Evolutionary conservation across 2,888 invertebrate genomes (phyloP).

Genomic region (Portevinia maculata): DNA sequence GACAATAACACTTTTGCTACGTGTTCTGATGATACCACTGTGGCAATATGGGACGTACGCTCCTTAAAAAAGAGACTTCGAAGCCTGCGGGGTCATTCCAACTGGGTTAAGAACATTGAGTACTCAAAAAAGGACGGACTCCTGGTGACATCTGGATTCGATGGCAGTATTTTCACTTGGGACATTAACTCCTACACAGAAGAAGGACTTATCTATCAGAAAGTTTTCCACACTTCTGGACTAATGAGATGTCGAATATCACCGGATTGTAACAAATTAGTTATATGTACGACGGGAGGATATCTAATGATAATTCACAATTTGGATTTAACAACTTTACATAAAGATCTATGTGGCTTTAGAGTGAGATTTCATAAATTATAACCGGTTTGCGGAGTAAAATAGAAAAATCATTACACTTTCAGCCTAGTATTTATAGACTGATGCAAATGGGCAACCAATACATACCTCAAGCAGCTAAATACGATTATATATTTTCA

Average conservation of each 20-base stretch:
- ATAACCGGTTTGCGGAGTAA: too few relatives aligned
- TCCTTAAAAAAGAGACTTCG: constrained; percentile 90
- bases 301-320: constrained; percentile 95
- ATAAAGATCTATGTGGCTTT: constrained; percentile 92
- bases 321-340: constrained; percentile 90
- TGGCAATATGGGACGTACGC: constrained; percentile 96
- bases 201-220: constrained; percentile 89
- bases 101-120: constrained; percentile 98
- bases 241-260: constrained; percentile 90
- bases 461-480: constrained; percentile 90
- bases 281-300: constrained; percentile 95
- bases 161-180: constrained; percentile 97
- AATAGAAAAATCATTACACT: not conserved
- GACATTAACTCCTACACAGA: constrained; percentile 94
- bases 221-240: constrained; percentile 92
- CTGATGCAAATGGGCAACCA: constrained; percentile 94
- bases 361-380: constrained; percentile 84
- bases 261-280: constrained; percentile 93
- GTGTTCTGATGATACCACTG: constrained; percentile 96
- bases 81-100: constrained; percentile 92
- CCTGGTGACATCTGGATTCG: constrained; percentile 95
- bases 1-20: constrained; percentile 94
- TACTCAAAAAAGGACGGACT: constrained; percentile 93
- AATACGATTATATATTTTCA: constrained; percentile 92
- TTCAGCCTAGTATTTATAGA: constrained; percentile 93